Percentiles rank a stretch among this genome's conserved stretches.
Evolutionary conservation across 92 coral and sea anemone genomes (phyloP).

Genomic region (Bergia sp.): DNA sequence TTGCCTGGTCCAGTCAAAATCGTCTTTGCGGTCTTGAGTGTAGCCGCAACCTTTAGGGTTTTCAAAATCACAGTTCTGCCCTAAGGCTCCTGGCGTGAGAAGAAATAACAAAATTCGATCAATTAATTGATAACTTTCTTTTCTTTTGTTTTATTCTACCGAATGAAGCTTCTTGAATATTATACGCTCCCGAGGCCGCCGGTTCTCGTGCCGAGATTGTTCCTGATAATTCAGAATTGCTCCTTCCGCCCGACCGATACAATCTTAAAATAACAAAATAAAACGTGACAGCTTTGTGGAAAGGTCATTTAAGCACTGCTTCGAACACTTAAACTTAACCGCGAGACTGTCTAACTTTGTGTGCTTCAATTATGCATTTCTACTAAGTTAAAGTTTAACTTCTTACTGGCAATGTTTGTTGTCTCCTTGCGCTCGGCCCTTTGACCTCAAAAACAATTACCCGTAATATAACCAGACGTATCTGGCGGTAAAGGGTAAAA

Average conservation of each 20-base stretch:
- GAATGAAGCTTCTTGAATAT: too few relatives aligned
- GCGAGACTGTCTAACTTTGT: too few relatives aligned
- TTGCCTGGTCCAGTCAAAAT: conserved; percentile 85
- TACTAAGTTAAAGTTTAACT: background rate
- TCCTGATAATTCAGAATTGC: too few relatives aligned
- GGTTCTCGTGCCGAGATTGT: too few relatives aligned
- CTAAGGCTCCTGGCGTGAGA: conserved; percentile 56
- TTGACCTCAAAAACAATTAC: background rate
- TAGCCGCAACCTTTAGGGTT: conserved; percentile 75
- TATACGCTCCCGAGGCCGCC: too few relatives aligned
- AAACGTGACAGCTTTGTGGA: too few relatives aligned
- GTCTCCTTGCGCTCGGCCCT: background rate
- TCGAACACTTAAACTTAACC: too few relatives aligned
- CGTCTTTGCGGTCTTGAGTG: conserved; percentile 78
- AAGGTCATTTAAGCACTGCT: too few relatives aligned
- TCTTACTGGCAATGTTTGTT: background rate
- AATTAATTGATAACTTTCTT: background rate
- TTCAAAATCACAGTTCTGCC: conserved; percentile 87
- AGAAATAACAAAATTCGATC: background rate
- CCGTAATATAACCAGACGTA: background rate
- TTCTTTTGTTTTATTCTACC: too few relatives aligned
- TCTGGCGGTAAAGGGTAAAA: background rate
- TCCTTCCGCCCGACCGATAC: too few relatives aligned
- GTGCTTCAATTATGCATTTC: background rate
- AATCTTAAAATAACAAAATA: too few relatives aligned